Evolutionary conservation across 2,797 vertebrate species (phyloP), one percentile per base, ranked within the genome.

Genomic region (Spinus olivaceus): DNA sequence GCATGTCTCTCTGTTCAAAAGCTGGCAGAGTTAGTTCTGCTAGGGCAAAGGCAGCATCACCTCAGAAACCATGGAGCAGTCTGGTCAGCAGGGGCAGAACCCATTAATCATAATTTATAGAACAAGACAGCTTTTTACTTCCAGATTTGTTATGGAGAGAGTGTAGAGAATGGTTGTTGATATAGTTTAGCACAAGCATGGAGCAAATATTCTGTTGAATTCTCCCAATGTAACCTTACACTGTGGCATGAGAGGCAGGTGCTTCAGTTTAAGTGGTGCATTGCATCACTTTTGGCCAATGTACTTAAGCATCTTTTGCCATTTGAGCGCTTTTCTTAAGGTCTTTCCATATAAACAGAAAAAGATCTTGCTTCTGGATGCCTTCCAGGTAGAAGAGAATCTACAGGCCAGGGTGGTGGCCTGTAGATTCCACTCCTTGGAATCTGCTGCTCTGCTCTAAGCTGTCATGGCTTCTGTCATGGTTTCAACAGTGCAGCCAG

Each of bases 401-500:
- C 30, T 67, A 24, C 19, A 71, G n/a, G 9, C 23, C 59, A 53
- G 30, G n/a, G 39, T 0, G 0, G 8, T 65, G 13, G 28, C 33
- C 33, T 33, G 33, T 33, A 33, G 33, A 33, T 33, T 33, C 33
- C 3, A 5, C 6, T 63, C 12, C 23, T 66, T 7, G 1, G 32
- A 63, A 24, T 17, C 22, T 54, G 24, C 22, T 64, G 19, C 33
- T 67, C 46, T 51, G 30, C 20, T 69, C 14, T 1, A 2, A 67
- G 24, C 10, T 53, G 10, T 46, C 39, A 24, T 46, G 39, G 39
- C 9, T 60, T 60, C 46, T 53, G 0, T 32, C 46, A 11, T 37
- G 21, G 8, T 53, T 83, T 67, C 41, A 50, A 12, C 0, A 1
- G 27, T 1, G 0, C n/a, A 67, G 24, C 4, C 39, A 50, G 5